phyloP scores from a whole-genome alignment of 2,113 vertebrate species.

The Coracopsis vasa region DNA sequence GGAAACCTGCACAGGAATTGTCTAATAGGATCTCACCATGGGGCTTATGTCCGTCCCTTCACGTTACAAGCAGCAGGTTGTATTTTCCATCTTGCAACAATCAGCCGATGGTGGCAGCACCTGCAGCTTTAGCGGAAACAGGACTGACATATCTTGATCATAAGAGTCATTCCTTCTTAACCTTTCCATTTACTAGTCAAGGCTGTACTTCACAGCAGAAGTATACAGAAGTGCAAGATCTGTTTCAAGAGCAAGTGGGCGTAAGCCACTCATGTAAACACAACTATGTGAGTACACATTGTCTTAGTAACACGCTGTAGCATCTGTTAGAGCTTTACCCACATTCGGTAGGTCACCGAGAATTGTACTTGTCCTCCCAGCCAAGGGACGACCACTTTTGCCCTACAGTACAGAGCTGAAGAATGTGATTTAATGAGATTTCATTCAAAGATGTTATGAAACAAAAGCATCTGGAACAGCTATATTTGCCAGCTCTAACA shows the following conservation, averaged over 20 bases:
- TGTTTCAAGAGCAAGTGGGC: background rate
- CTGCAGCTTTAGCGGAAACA: background rate
- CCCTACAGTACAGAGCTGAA: background rate
- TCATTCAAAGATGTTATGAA: background rate
- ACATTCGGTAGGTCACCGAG: fast-evolving
- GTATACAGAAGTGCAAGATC: background rate
- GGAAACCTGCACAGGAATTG: background rate
- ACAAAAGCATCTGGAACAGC: background rate
- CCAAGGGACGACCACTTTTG: background rate
- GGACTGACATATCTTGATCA: background rate
- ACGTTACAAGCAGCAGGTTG: background rate
- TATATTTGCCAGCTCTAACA: background rate
- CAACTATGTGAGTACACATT: fast-evolving
- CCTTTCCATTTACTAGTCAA: background rate
- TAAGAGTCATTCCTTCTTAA: background rate
- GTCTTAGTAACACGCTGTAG: background rate
- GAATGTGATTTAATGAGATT: background rate
- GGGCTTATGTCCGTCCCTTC: background rate
- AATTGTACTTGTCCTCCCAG: background rate
- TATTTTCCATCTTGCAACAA: background rate
- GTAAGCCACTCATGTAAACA: background rate
- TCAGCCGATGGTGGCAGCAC: background rate
- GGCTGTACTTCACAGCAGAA: background rate
- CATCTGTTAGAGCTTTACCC: background rate
- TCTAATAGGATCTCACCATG: background rate